phyloP scores from a whole-genome alignment of 1,140 invertebrate genomes.

The Drosophila nebulosa region DNA sequence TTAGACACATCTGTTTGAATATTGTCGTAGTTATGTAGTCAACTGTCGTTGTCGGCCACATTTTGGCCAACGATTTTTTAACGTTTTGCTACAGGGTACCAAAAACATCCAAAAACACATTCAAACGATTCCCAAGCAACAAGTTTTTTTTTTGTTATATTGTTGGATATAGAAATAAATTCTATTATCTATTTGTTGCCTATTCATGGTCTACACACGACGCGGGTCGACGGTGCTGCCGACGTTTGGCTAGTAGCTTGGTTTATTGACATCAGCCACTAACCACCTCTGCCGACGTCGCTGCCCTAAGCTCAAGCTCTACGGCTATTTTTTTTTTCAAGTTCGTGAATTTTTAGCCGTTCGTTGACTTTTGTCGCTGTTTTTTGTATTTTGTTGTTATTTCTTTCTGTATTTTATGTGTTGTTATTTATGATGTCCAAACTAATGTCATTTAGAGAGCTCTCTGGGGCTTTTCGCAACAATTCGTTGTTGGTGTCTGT shows the following conservation, averaged over 20 bases:
- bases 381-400: constrained; percentile 32
- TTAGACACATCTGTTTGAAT: too few relatives aligned
- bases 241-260: constrained; percentile 55
- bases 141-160: constrained; percentile 24
- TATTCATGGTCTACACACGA: constrained; percentile 55
- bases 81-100: neutral
- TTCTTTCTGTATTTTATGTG: constrained; percentile 23
- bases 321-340: constrained; percentile 57
- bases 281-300: constrained; percentile 29
- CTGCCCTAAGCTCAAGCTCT: constrained; percentile 9
- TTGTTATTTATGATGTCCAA: constrained; percentile 52
- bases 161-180: neutral
- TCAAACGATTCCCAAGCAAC: constrained; percentile 20
- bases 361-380: constrained; percentile 64
- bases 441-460: constrained; percentile 64
- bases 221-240: constrained; percentile 36
- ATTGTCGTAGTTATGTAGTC: too few relatives aligned
- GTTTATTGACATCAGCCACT: constrained; percentile 69
- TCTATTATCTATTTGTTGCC: constrained; percentile 19
- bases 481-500: constrained; percentile 20
- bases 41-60: too few relatives aligned
- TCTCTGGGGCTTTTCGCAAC: constrained; percentile 23
- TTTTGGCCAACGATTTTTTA: too few relatives aligned
- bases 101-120: neutral
- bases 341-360: constrained; percentile 79